phyloP scores from a whole-genome alignment of 1,140 invertebrate species.

The Drosophila obscura region DNA sequence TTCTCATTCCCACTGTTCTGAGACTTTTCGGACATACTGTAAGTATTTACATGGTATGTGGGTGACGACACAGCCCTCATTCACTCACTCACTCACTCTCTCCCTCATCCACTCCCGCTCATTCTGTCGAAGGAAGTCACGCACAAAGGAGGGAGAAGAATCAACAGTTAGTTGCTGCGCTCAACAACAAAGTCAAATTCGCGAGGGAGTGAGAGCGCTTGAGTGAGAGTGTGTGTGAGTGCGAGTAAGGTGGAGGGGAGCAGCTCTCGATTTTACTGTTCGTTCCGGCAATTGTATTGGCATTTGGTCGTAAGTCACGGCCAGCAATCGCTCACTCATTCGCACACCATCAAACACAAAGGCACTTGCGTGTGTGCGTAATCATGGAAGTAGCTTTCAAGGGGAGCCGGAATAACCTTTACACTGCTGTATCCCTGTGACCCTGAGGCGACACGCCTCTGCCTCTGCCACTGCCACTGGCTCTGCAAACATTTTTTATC shows the following conservation, averaged over 20 bases:
- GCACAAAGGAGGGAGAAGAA: slow-evolving; percentile 32
- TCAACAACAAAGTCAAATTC: slow-evolving; percentile 29
- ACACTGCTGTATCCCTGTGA: background rate
- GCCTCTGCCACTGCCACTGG: background rate
- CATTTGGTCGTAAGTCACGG: slow-evolving; percentile 63
- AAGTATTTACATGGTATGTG: too few species aligned
- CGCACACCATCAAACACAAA: slow-evolving; percentile 5
- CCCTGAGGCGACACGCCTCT: too few species aligned
- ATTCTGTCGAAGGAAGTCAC: slow-evolving; percentile 9
- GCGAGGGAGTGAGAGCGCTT: background rate
- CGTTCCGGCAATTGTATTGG: slow-evolving; percentile 32
- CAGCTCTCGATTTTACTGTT: slow-evolving; percentile 37
- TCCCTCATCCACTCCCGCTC: background rate
- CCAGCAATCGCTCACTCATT: slow-evolving; percentile 54
- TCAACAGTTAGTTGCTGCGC: slow-evolving; percentile 73
- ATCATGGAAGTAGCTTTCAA: slow-evolving; percentile 2
- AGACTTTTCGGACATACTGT: too few species aligned
- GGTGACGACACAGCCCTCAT: too few species aligned
- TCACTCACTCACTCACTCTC: too few species aligned
- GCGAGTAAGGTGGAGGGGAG: slow-evolving; percentile 6
- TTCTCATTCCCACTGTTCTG: too few species aligned
- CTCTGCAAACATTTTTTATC: slow-evolving; percentile 22
- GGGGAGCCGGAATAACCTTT: background rate
- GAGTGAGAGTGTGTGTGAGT: background rate
- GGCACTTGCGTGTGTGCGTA: slow-evolving; percentile 5